Evolutionary conservation across 2,113 vertebrate species (phyloP).

Genomic region (Indri indri): DNA sequence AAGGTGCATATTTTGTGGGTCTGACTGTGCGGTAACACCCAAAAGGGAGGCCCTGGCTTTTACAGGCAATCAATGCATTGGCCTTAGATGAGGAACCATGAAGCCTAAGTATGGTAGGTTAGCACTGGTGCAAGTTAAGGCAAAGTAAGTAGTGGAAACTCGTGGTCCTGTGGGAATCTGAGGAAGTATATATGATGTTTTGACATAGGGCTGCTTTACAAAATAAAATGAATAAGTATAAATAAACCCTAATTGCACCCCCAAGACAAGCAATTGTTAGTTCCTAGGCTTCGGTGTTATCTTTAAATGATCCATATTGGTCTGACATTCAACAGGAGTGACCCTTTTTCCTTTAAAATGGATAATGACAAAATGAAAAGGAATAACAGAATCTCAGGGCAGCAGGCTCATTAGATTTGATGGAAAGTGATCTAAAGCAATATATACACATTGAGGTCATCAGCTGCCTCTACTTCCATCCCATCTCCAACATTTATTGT

Average conservation of each 20-base stretch:
- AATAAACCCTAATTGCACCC: not conserved
- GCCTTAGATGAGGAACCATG: not conserved
- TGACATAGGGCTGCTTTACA: not conserved
- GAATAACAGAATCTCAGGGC: not conserved
- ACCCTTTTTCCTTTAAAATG: not conserved
- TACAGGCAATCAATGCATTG: not conserved
- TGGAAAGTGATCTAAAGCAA: not conserved
- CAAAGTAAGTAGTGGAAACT: not conserved
- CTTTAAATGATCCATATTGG: not conserved
- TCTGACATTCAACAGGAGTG: not conserved
- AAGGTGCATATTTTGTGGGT: too few species aligned
- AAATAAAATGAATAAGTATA: not conserved
- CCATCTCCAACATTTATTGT: not conserved
- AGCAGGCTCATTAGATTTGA: not conserved
- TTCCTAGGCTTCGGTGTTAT: not conserved
- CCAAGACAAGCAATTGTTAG: not conserved
- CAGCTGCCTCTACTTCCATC: not conserved
- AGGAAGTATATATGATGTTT: not conserved
- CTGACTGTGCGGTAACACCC: not conserved
- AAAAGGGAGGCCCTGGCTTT: not conserved
- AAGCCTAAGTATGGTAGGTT: not conserved
- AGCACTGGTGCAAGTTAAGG: not conserved
- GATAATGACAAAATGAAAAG: not conserved
- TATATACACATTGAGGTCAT: not conserved
- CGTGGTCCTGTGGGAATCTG: too few species aligned